A percentile compares a stretch with the other conserved stretches of the same genome.
Conservation (phyloP, 35 echinoderm and acorn worm species). For the Eucidaris tribuloides region DNA sequence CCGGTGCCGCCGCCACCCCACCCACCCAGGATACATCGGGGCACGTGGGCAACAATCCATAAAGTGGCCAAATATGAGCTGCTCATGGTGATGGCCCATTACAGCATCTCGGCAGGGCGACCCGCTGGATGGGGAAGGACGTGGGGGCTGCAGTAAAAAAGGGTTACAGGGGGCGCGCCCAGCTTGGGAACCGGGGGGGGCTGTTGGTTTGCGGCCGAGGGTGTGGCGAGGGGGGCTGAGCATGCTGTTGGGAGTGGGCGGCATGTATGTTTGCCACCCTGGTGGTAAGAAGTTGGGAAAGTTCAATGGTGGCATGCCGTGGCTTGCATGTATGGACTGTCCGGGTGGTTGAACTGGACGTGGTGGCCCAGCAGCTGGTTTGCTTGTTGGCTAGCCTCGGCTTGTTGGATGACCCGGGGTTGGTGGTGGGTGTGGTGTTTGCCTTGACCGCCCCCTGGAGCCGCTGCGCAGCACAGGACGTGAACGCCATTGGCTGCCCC, state of each 20-base stretch:
- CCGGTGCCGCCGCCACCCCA: no score
- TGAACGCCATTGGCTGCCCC: slow-evolving; percentile 34
- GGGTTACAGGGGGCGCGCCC: no score
- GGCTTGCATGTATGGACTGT: slow-evolving; percentile 16
- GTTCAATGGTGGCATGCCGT: slow-evolving; percentile 39
- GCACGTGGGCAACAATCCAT: no score
- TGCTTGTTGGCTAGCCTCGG: neutral
- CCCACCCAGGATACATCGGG: no score
- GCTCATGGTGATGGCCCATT: no score
- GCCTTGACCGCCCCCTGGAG: slow-evolving; percentile 39
- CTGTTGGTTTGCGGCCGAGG: slow-evolving; percentile 15
- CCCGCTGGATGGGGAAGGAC: no score
- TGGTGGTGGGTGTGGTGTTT: slow-evolving; percentile 7
- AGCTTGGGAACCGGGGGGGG: slow-evolving; percentile 19
- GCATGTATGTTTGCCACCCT: slow-evolving; percentile 12
- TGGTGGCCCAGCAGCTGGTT: no score
- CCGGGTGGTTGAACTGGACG: neutral
- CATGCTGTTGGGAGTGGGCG: slow-evolving; percentile 49
- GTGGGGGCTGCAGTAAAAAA: no score
- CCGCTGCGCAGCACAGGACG: slow-evolving; percentile 65
- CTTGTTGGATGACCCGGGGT: slow-evolving; percentile 1
- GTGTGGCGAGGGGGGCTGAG: slow-evolving; percentile 20
- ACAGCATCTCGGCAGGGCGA: no score
- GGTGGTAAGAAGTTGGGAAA: slow-evolving; percentile 80
- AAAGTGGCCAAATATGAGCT: no score